Evolutionary conservation across 2,797 vertebrate genomes (phyloP).

Genomic region (Tokudaia muenninki): DNA sequence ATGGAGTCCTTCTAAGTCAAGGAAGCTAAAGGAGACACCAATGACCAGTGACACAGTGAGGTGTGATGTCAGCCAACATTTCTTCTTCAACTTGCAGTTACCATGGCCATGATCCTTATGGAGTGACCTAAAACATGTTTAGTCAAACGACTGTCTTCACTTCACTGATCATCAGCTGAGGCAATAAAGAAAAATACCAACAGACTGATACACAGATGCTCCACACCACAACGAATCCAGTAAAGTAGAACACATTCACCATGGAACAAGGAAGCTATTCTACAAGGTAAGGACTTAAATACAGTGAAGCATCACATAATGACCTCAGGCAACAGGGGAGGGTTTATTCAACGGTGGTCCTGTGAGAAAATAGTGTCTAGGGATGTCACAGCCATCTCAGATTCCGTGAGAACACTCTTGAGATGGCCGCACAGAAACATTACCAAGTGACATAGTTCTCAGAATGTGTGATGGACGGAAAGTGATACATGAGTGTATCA

Average conservation of each 20-base stretch:
- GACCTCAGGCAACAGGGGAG: too few species aligned
- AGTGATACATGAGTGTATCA: background rate
- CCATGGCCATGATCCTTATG: background rate
- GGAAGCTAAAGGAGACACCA: background rate
- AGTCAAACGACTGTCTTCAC: background rate
- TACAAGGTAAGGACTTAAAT: background rate
- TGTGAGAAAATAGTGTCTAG: background rate
- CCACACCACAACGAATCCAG: background rate
- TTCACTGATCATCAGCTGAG: background rate
- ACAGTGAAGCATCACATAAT: background rate
- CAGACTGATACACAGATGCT: background rate
- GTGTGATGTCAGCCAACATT: background rate
- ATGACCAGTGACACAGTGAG: background rate
- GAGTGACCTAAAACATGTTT: background rate
- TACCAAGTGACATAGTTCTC: background rate
- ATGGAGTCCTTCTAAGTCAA: background rate
- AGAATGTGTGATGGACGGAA: background rate
- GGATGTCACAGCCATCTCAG: background rate
- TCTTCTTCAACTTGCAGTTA: background rate
- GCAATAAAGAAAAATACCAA: slow-evolving; percentile 16
- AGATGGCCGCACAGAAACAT: background rate
- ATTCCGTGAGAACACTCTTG: background rate
- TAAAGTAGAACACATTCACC: background rate
- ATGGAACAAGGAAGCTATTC: background rate
- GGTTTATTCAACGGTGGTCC: background rate